Evolutionary conservation across 2,797 vertebrate species (phyloP).

Genomic region (Ibycter americanus): DNA sequence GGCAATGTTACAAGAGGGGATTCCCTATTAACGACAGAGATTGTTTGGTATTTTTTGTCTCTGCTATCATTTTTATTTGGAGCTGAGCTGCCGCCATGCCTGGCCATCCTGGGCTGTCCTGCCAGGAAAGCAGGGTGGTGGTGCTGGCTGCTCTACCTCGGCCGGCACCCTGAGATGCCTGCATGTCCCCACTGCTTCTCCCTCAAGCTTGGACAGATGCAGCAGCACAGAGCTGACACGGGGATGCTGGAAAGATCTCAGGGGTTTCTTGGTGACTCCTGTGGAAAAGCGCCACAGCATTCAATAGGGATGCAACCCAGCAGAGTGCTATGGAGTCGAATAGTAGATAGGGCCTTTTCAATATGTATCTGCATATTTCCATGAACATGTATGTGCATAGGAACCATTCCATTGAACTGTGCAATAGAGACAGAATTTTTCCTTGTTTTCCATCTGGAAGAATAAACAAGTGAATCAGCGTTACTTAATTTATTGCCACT

Average conservation of each 20-base stretch:
- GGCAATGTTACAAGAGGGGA: background rate
- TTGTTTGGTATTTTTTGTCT: background rate
- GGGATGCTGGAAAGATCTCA: background rate
- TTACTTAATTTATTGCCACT: background rate
- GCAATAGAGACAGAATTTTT: background rate
- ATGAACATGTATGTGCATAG: background rate
- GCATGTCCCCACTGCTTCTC: fast-evolving
- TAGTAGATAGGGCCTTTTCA: background rate
- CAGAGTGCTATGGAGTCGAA: background rate
- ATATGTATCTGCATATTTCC: background rate
- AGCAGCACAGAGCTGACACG: fast-evolving
- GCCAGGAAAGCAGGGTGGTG: background rate
- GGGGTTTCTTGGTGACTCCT: background rate
- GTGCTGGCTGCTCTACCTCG: fast-evolving
- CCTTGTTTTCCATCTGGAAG: background rate
- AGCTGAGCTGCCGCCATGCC: background rate
- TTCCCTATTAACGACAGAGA: background rate
- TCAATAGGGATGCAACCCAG: background rate
- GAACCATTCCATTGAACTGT: background rate
- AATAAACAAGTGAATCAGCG: background rate
- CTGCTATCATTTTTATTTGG: background rate
- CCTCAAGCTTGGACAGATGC: background rate
- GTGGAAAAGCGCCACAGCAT: background rate
- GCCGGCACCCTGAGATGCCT: background rate
- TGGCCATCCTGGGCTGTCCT: background rate